Percentiles rank a stretch among this genome's conserved stretches.
Evolutionary conservation across 2,888 invertebrate species (phyloP).

Genomic region (Mimumesa dahlbomi): DNA sequence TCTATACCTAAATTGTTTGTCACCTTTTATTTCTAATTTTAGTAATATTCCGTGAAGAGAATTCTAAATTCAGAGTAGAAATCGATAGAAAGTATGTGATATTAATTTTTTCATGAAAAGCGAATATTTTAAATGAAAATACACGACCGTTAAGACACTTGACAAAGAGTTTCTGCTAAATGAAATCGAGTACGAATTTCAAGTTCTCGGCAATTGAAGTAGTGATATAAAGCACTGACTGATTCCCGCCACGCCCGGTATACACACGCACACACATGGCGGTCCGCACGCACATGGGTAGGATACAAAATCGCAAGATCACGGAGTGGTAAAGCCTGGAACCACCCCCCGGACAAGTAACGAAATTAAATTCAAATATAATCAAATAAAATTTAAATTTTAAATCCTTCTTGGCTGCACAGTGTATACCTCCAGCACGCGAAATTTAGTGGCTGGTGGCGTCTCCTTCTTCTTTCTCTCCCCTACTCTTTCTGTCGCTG

Average conservation of each 20-base stretch:
- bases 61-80: too few species aligned
- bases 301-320: slow-evolving; percentile 35
- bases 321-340: slow-evolving; percentile 29
- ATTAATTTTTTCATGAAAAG: too few species aligned
- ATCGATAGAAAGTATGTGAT: too few species aligned
- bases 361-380: slow-evolving; percentile 80
- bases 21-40: too few species aligned
- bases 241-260: neutral
- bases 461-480: slow-evolving; percentile 55
- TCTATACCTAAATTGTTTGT: too few species aligned
- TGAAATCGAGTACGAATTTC: too few species aligned
- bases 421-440: slow-evolving; percentile 39
- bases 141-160: too few species aligned
- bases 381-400: slow-evolving; percentile 81
- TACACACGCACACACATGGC: slow-evolving; percentile 9
- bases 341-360: slow-evolving; percentile 63
- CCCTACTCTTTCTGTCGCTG: slow-evolving; percentile 30
- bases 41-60: too few species aligned
- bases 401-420: slow-evolving; percentile 73
- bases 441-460: slow-evolving; percentile 69
- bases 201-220: neutral
- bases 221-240: neutral
- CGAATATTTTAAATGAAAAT: too few species aligned
- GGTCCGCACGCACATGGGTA: slow-evolving; percentile 5
- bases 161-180: too few species aligned